A percentile compares a stretch with the other conserved stretches of the same genome.
Conservation (phyloP, 1,140 invertebrate genomes). For the Cataglyphis hispanica region DNA sequence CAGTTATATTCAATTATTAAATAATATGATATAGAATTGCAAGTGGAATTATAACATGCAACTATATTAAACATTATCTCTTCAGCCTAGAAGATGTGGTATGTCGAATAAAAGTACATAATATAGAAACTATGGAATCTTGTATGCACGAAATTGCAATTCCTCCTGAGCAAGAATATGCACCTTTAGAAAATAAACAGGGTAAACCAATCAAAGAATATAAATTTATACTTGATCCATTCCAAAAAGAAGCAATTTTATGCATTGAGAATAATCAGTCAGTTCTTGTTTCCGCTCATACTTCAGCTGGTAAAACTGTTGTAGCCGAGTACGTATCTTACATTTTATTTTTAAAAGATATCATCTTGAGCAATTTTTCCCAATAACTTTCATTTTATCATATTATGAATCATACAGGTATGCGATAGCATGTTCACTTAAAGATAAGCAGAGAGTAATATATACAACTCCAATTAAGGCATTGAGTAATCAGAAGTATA, state of each 20-base stretch:
- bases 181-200: constrained; percentile 88
- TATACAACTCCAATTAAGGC: constrained; percentile 99
- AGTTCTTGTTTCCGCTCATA: constrained; percentile 99
- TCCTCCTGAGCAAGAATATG: constrained; percentile 94
- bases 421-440: constrained; percentile 90
- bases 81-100: constrained; percentile 88
- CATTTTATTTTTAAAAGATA: constrained; percentile 21
- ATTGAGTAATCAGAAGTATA: constrained; percentile 99
- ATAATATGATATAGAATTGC: neutral
- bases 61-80: constrained; percentile 39
- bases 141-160: constrained; percentile 98
- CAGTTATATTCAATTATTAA: neutral
- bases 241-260: constrained; percentile 98
- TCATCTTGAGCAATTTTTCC: neutral
- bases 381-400: constrained; percentile 5
- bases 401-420: constrained; percentile 86
- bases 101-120: constrained; percentile 93
- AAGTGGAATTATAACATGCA: neutral
- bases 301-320: constrained; percentile 99
- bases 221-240: constrained; percentile 98
- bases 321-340: constrained; percentile 96
- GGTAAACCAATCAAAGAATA: constrained; percentile 96
- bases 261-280: constrained; percentile 99
- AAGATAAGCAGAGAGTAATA: constrained; percentile 95
- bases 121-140: constrained; percentile 94